Evolutionary conservation across 1,140 invertebrate genomes (phyloP).

Genomic region (Pseudobourletiella spinata): DNA sequence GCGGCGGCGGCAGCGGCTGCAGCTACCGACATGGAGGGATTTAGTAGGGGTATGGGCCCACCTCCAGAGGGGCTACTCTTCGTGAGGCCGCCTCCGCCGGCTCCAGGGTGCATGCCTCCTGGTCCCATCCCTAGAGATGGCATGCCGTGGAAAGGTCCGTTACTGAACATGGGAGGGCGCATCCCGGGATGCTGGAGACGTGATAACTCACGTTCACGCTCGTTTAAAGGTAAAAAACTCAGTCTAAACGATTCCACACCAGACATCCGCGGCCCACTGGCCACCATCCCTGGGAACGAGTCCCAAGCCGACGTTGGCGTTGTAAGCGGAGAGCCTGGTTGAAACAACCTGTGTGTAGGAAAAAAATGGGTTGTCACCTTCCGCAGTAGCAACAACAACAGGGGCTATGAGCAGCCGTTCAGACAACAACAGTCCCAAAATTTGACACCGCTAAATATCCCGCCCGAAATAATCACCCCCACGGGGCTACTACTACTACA

Average conservation of each 20-base stretch:
- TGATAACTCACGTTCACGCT: constrained; percentile 24
- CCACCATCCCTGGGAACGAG: constrained; percentile 22
- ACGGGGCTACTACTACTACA: too few relatives aligned
- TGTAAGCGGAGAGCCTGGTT: constrained; percentile 23
- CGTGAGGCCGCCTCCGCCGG: constrained; percentile 1
- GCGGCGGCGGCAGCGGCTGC: constrained; percentile 1
- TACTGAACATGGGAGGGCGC: constrained; percentile 19
- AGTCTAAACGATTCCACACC: constrained; percentile 27
- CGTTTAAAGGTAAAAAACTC: constrained; percentile 28
- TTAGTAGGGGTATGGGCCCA: constrained; percentile 24
- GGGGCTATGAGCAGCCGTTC: too few relatives aligned
- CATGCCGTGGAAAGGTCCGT: constrained; percentile 26
- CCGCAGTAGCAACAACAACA: too few relatives aligned
- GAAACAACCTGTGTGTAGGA: constrained; percentile 29
- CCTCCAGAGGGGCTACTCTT: constrained; percentile 12
- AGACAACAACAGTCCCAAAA: too few relatives aligned
- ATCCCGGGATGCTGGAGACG: constrained; percentile 8
- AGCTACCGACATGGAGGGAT: constrained; percentile 13
- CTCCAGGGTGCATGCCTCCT: background rate
- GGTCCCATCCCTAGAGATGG: constrained; percentile 15
- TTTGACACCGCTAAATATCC: too few relatives aligned
- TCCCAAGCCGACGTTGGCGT: constrained; percentile 27
- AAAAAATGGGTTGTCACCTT: too few relatives aligned
- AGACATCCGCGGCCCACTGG: constrained; percentile 13
- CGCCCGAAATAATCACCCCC: too few relatives aligned